These are phyloP conservation scores for Steinernema carpocapsae DNA, from an alignment of 2,888 invertebrate species.

Conservation along the genomic window DNA sequence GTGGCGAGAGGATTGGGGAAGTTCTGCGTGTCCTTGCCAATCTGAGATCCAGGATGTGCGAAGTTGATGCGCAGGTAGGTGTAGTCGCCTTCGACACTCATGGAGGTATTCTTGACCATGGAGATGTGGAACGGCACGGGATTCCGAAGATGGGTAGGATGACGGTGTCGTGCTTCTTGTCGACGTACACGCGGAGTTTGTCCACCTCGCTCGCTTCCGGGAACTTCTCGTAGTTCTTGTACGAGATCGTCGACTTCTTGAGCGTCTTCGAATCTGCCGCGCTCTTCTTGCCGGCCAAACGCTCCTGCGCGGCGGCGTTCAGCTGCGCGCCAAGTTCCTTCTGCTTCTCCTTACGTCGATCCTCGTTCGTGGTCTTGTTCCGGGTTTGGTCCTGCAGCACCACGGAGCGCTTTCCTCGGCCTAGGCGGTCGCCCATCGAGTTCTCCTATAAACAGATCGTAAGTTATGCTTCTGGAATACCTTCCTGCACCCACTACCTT, in stretches of 20 bases:
- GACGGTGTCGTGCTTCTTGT: conserved; percentile 94
- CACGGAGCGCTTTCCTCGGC: conserved; percentile 66
- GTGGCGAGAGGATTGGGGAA: conserved; percentile 94
- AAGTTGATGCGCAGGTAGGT: conserved; percentile 96
- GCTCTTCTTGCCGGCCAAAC: conserved; percentile 81
- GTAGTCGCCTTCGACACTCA: conserved; percentile 97
- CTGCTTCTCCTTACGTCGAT: conserved; percentile 94
- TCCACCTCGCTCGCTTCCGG: conserved; percentile 92
- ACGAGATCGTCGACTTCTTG: conserved; percentile 88
- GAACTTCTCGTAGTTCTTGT: conserved; percentile 88
- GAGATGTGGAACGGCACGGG: conserved; percentile 98
- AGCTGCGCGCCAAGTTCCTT: conserved; percentile 87
- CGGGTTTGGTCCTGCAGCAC: conserved; percentile 68
- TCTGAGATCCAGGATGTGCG: conserved; percentile 93
- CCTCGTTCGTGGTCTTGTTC: conserved; percentile 89
- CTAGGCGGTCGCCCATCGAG: conserved; percentile 37
- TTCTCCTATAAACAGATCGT: not conserved
- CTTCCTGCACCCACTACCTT: no score
- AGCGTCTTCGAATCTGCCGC: conserved; percentile 48
- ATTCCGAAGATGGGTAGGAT: conserved; percentile 92
- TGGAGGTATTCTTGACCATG: conserved; percentile 96
- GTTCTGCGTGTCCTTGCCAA: conserved; percentile 87
- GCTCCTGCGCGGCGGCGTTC: conserved; percentile 89
- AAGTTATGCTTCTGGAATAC: no score
- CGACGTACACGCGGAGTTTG: conserved; percentile 78